Evolutionary conservation across 35 echinoderm and acorn worm species (phyloP), one percentile per base, ranked within the genome.

Genomic region (Amphiura filiformis): DNA sequence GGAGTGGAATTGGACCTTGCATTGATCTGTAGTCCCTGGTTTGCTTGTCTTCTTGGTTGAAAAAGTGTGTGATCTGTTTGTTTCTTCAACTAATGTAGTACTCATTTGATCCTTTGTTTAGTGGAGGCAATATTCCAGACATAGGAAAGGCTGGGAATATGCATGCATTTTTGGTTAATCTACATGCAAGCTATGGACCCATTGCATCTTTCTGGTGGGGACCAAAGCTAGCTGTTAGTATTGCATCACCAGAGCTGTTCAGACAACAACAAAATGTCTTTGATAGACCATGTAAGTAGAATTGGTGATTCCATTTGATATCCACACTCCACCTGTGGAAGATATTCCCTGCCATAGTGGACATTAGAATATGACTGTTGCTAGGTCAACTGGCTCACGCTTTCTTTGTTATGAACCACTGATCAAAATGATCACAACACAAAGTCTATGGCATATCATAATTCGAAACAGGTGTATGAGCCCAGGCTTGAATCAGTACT

Each of bases 201-300:
- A 97, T 97, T 18, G 94, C 88, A 23, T 97, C 94, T 5, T 93
- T 93, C 32, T 97, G 84, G 39, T 88, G 79, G 17, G 86, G 86
- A 39, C 14, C 79, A 33, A 75, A 91, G 77, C 83, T 91, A 23
- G 82, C 65, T 65, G 95, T 93, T 13, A 93, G 91, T 76, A 81
- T 97, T 1, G 88, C 88, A 26, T 91, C 88, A 15, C 87, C 91
- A 34, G 91, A 97, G 39, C 85, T 97, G 0, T 88, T 90, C 70
- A 88, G 78, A 39, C 84, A 93, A 47, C 86, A 93, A 26, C 80
- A 82, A 22, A 81, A 75, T 44, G 85, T 91, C 0, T 97, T 97
- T 88, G 91, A 97, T 65, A 87, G 91, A 85, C 95, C 95, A 84
- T 39, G 95, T 97, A 85, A 97, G 88, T 88, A 77, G n/a, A 15